phyloP scores from a whole-genome alignment of 2,797 vertebrate species.

The Valencia hispanica region DNA sequence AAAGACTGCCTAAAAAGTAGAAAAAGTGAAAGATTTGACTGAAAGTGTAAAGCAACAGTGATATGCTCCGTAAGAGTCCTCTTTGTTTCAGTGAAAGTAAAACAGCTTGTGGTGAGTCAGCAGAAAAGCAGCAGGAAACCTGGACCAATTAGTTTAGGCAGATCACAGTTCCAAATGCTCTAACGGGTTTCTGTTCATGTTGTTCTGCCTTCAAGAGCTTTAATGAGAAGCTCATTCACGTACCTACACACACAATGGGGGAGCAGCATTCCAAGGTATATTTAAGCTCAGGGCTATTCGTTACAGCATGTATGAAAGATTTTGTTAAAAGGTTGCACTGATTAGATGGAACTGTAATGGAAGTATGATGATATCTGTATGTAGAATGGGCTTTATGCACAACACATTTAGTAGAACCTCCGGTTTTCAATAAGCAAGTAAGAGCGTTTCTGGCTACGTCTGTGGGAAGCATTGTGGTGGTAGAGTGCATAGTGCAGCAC shows the following conservation, averaged over 20 bases:
- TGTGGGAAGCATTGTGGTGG: too few relatives aligned
- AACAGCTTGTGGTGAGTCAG: constrained; percentile 34
- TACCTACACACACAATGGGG: not conserved
- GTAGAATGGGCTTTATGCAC: too few relatives aligned
- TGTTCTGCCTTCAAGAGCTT: constrained; percentile 13
- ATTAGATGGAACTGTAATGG: constrained; percentile 11
- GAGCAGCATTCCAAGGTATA: not conserved
- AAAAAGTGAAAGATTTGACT: constrained; percentile 38
- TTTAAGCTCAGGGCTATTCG: not conserved
- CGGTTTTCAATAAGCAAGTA: too few relatives aligned
- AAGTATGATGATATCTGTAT: constrained; percentile 34
- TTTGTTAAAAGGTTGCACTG: constrained; percentile 6
- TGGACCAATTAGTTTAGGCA: constrained; percentile 52
- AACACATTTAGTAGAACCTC: too few relatives aligned
- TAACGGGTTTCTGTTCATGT: constrained; percentile 30
- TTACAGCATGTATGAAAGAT: not conserved
- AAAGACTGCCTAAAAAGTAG: constrained; percentile 39
- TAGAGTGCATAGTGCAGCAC: too few relatives aligned
- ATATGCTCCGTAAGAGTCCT: constrained; percentile 31
- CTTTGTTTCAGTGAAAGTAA: constrained; percentile 46
- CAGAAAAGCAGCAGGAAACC: constrained; percentile 40
- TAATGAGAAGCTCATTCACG: constrained; percentile 4
- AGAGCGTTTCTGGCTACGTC: too few relatives aligned
- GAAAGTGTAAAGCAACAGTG: constrained; percentile 55
- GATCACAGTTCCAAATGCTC: constrained; percentile 46